These are phyloP conservation scores for Petromus typicus DNA, from an alignment of 2,113 vertebrate genomes.

Conservation along the genomic window DNA sequence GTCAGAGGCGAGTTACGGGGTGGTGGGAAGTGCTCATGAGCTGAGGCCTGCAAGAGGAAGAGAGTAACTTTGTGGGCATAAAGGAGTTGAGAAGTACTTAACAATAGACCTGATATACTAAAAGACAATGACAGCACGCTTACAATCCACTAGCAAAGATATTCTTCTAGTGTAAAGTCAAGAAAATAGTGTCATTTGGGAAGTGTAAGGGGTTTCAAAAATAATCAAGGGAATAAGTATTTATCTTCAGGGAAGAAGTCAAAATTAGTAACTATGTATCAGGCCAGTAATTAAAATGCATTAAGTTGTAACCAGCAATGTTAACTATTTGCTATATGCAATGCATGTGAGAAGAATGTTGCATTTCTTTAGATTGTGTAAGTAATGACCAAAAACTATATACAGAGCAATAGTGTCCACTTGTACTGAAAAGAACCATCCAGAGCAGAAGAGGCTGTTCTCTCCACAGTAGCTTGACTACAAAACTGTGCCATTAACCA, in stretches of 20 bases:
- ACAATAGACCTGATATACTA: background rate
- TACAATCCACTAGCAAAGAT: background rate
- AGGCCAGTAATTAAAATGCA: background rate
- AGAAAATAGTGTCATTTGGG: background rate
- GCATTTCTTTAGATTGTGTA: background rate
- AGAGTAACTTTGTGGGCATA: background rate
- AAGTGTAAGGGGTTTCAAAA: background rate
- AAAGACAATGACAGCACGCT: background rate
- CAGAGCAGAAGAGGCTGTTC: background rate
- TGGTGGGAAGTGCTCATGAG: background rate
- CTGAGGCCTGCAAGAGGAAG: background rate
- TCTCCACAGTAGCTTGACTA: background rate
- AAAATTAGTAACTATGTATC: background rate
- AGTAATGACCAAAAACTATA: background rate
- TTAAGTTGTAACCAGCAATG: background rate
- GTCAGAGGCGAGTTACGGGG: background rate
- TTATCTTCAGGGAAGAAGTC: background rate
- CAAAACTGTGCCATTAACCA: accelerated
- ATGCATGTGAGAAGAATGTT: background rate
- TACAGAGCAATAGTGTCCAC: background rate
- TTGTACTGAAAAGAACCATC: background rate
- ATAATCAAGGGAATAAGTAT: background rate
- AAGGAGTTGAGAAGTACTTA: background rate
- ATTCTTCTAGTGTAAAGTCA: background rate
- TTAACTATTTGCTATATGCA: background rate